Conservation (phyloP, 2,113 vertebrate genomes). For the Dromaius novaehollandiae region DNA sequence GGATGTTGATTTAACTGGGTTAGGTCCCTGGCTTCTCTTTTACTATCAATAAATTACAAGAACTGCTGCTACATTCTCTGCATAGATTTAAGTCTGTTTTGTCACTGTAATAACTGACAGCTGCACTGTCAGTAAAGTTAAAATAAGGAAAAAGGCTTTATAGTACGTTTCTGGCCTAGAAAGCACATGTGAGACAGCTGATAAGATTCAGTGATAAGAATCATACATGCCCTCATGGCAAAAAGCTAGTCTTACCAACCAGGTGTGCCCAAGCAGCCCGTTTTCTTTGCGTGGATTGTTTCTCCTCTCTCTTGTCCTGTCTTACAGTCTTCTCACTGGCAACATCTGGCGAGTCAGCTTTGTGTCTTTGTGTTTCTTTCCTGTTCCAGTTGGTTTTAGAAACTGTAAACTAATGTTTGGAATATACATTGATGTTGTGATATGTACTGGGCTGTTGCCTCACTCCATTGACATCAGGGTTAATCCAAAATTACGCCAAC, state of each 20-base stretch:
- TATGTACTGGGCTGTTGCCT: neutral
- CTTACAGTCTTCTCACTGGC: neutral
- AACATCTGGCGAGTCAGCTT: neutral
- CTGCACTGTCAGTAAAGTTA: neutral
- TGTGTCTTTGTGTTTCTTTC: neutral
- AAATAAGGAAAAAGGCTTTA: neutral
- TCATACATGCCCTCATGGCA: fast-evolving
- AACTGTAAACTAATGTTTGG: neutral
- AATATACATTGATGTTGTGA: neutral
- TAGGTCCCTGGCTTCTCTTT: neutral
- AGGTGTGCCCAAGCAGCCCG: neutral
- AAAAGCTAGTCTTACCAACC: neutral
- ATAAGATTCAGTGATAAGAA: neutral
- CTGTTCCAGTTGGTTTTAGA: neutral
- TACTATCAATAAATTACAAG: neutral
- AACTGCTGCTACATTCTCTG: neutral
- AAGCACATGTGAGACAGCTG: neutral
- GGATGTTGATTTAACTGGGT: neutral
- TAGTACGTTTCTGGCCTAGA: neutral
- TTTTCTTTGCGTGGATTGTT: neutral
- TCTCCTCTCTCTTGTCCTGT: neutral
- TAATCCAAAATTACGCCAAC: neutral
- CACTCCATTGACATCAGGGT: fast-evolving
- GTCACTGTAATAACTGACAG: neutral
- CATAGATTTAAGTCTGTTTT: neutral